phyloP scores from a whole-genome alignment of 1,140 invertebrate species.

The Adoxophyes honmai region DNA sequence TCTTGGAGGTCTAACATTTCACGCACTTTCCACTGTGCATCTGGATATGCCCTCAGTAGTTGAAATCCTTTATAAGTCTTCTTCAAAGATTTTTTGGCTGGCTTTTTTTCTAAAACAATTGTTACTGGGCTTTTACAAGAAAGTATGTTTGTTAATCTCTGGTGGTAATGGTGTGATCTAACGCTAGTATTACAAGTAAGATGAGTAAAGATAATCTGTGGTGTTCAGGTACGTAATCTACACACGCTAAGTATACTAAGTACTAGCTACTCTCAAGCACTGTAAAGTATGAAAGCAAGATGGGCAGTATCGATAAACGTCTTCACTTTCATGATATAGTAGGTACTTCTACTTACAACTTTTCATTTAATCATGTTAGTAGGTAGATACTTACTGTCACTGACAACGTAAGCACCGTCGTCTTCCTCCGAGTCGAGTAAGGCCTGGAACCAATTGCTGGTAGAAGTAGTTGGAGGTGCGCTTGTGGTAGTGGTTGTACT shows the following conservation, averaged over 20 bases:
- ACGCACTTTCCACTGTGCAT: slow-evolving; percentile 58
- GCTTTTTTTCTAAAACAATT: slow-evolving; percentile 40
- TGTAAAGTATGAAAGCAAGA: slow-evolving; percentile 23
- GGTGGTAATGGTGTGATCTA: too few relatives aligned
- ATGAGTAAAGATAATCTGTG: too few relatives aligned
- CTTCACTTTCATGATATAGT: slow-evolving; percentile 16
- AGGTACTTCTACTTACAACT: neutral
- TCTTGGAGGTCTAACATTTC: slow-evolving; percentile 66
- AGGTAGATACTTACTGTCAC: slow-evolving; percentile 18
- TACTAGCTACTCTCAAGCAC: too few relatives aligned
- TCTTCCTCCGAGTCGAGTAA: slow-evolving; percentile 62
- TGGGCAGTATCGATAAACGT: slow-evolving; percentile 14
- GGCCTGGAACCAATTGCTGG: slow-evolving; percentile 58
- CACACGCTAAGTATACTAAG: neutral
- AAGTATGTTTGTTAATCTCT: neutral
- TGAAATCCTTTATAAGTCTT: slow-evolving; percentile 73
- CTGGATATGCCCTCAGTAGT: slow-evolving; percentile 59
- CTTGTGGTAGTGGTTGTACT: slow-evolving; percentile 32
- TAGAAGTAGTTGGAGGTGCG: slow-evolving; percentile 35
- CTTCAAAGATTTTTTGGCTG: slow-evolving; percentile 55
- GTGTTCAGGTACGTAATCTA: too few relatives aligned
- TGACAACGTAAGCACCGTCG: slow-evolving; percentile 36
- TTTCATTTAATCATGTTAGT: neutral
- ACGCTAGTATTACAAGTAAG: too few relatives aligned
- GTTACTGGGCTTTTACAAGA: neutral